Conservation (phyloP, 1,140 invertebrate genomes). For the Lamellibrachia luymesi region DNA sequence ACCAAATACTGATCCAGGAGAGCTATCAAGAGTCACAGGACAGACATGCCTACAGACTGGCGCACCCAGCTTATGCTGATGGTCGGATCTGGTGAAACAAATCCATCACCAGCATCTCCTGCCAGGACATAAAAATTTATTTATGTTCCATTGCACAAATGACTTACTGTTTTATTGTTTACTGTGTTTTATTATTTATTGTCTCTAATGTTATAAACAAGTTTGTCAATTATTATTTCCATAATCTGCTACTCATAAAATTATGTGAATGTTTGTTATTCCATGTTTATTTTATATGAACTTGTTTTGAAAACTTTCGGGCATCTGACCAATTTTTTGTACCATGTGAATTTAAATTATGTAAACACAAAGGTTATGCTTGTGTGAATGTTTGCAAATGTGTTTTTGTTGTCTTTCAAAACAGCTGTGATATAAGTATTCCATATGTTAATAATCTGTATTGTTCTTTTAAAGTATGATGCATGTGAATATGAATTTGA, state of each 20-base stretch:
- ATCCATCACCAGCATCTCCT: neutral
- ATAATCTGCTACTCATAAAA: neutral
- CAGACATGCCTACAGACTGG: conserved; percentile 46
- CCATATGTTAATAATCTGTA: neutral
- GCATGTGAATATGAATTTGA: conserved; percentile 1
- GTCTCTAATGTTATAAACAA: neutral
- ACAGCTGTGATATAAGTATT: neutral
- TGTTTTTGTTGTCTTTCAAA: neutral
- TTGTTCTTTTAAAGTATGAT: neutral
- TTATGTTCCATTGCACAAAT: too few species aligned
- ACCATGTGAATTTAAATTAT: neutral
- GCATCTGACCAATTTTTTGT: neutral
- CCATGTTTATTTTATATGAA: neutral
- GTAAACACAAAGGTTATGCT: neutral
- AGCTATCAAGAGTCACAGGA: conserved; percentile 43
- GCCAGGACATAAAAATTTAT: neutral
- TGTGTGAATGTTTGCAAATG: neutral
- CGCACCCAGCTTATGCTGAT: conserved; percentile 49
- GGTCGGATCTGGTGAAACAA: conserved; percentile 43
- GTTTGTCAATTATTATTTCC: neutral
- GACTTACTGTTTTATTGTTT: too few species aligned
- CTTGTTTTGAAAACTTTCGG: neutral
- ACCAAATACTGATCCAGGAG: conserved; percentile 39
- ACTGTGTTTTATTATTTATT: neutral
- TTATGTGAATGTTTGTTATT: neutral